A percentile compares a stretch with the other conserved stretches of the same genome.
Conservation (phyloP, 2,888 invertebrate genomes). For the Amiota minor region DNA sequence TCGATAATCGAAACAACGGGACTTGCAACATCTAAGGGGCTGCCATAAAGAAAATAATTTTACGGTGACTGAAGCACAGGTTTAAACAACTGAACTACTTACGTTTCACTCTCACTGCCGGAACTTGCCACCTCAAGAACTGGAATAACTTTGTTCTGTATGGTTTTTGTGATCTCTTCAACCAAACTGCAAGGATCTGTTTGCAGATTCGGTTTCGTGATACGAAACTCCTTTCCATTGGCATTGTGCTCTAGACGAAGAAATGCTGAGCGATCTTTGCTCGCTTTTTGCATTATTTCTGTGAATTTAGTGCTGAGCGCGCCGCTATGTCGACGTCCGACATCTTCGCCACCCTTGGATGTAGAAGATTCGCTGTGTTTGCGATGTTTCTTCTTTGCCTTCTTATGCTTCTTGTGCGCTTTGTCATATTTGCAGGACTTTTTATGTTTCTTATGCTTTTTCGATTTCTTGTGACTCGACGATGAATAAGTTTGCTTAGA, state of each 20-base stretch:
- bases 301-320: conserved; percentile 69
- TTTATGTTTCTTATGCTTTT: conserved; percentile 82
- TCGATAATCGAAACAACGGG: conserved; percentile 83
- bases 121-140: conserved; percentile 81
- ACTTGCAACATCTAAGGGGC: conserved; percentile 79
- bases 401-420: conserved; percentile 73
- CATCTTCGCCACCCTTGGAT: conserved; percentile 51
- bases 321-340: conserved; percentile 63
- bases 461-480: conserved; percentile 74
- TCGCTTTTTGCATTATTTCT: conserved; percentile 70
- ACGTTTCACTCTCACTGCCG: conserved; percentile 78
- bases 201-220: conserved; percentile 66
- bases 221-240: conserved; percentile 63
- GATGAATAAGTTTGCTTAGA: conserved; percentile 47
- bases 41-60: conserved; percentile 36
- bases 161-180: conserved; percentile 74
- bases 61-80: neutral
- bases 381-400: conserved; percentile 76
- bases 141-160: conserved; percentile 70
- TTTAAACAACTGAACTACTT: conserved; percentile 45
- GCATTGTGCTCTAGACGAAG: conserved; percentile 56
- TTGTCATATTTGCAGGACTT: conserved; percentile 76
- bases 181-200: conserved; percentile 75
- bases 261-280: conserved; percentile 55
- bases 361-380: conserved; percentile 72